These are phyloP conservation scores for Penelope pileata DNA, from an alignment of 2,113 vertebrate genomes.

Conservation along the genomic window DNA sequence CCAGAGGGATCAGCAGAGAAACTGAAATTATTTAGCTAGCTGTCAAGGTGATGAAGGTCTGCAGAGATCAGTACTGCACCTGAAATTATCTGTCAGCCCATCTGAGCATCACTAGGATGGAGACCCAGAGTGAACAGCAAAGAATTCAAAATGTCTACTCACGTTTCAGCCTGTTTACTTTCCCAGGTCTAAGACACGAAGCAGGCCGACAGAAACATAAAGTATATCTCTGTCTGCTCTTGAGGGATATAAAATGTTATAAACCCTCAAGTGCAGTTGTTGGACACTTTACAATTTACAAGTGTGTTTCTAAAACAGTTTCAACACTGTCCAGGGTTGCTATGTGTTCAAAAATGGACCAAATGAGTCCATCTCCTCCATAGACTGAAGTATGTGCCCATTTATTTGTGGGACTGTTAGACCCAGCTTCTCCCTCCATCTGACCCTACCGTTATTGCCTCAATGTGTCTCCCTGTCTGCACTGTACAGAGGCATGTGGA, in stretches of 20 bases:
- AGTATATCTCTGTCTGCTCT: background rate
- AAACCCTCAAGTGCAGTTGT: background rate
- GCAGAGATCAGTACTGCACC: background rate
- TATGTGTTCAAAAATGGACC: background rate
- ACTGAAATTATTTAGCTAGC: constrained; percentile 3
- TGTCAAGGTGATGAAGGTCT: background rate
- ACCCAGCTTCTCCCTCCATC: background rate
- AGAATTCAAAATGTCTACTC: background rate
- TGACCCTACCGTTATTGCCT: background rate
- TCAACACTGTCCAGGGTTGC: background rate
- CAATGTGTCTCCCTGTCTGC: background rate
- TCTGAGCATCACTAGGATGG: background rate
- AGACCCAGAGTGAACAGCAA: background rate
- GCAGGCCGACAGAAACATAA: background rate
- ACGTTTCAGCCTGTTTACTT: background rate
- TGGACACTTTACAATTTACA: background rate
- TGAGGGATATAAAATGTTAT: background rate
- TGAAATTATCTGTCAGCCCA: background rate
- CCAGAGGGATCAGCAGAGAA: background rate
- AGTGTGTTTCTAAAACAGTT: background rate
- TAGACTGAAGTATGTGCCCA: background rate
- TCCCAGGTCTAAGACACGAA: background rate
- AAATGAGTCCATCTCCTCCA: background rate
- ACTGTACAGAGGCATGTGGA: background rate
- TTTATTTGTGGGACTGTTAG: background rate